phyloP scores from a whole-genome alignment of 2,888 invertebrate species.

The Drosophila atroscutellata region DNA sequence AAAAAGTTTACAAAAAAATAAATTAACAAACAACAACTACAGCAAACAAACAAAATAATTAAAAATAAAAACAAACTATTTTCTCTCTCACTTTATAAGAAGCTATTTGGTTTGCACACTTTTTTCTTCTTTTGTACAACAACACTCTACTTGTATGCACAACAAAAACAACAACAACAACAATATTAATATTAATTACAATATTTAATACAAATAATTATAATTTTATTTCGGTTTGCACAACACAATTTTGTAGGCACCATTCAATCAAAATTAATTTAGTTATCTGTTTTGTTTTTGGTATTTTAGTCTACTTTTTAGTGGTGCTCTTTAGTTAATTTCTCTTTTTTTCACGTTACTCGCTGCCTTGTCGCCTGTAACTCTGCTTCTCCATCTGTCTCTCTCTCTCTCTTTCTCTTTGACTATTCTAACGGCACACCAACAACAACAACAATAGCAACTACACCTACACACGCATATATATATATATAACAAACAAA shows the following conservation, averaged over 20 bases:
- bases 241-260: constrained; percentile 37
- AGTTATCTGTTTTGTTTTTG: constrained; percentile 17
- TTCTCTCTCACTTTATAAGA: constrained; percentile 26
- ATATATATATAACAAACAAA: constrained; percentile 16
- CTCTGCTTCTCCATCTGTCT: constrained; percentile 26
- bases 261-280: constrained; percentile 16
- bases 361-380: constrained; percentile 18
- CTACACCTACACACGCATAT: constrained; percentile 26
- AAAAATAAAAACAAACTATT: constrained; percentile 32
- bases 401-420: constrained; percentile 25
- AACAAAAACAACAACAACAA: constrained; percentile 19
- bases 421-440: constrained; percentile 36
- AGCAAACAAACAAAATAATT: constrained; percentile 9
- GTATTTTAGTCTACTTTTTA: constrained; percentile 46
- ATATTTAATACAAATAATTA: constrained; percentile 19
- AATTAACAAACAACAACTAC: constrained; percentile 24
- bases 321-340: constrained; percentile 34
- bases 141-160: constrained; percentile 43
- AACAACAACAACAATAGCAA: constrained; percentile 34
- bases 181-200: constrained; percentile 31
- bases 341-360: constrained; percentile 27
- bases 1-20: constrained; percentile 2
- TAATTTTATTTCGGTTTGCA: constrained; percentile 45
- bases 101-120: constrained; percentile 54
- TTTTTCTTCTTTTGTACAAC: constrained; percentile 31